A percentile compares a stretch with the other conserved stretches of the same genome.
Evolutionary conservation across 2,113 vertebrate genomes (phyloP).

Genomic region (Silurus asotus): DNA sequence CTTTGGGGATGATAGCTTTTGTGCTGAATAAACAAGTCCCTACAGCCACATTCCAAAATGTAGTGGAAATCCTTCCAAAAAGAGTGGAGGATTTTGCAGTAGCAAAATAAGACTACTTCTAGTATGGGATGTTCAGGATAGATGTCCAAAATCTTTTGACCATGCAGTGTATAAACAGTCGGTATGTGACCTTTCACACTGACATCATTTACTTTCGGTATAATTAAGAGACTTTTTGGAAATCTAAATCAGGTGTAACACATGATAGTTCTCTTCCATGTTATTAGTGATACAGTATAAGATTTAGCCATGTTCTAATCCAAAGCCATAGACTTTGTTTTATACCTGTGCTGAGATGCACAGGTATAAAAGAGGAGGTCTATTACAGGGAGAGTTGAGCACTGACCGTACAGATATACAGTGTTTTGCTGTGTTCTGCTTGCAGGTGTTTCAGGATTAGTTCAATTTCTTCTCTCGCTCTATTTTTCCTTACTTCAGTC

Average conservation of each 20-base stretch:
- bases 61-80: neutral
- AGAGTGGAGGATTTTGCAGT: neutral
- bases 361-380: conserved; percentile 15
- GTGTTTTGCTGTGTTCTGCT: neutral
- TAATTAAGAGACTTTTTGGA: neutral
- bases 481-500: conserved; percentile 19
- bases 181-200: neutral
- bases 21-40: neutral
- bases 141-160: neutral
- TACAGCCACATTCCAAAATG: neutral
- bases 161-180: neutral
- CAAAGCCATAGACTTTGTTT: neutral
- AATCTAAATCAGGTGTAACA: neutral
- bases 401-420: neutral
- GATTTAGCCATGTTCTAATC: conserved; percentile 15
- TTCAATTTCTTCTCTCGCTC: conserved; percentile 41
- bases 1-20: neutral
- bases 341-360: conserved; percentile 1
- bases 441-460: conserved; percentile 38
- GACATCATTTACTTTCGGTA: neutral
- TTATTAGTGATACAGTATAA: neutral
- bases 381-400: neutral
- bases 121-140: neutral
- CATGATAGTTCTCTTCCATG: neutral
- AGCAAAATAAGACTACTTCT: neutral